Evolutionary conservation across 92 coral and sea anemone species (phyloP).

Genomic region (Epizoanthus ramosus): DNA sequence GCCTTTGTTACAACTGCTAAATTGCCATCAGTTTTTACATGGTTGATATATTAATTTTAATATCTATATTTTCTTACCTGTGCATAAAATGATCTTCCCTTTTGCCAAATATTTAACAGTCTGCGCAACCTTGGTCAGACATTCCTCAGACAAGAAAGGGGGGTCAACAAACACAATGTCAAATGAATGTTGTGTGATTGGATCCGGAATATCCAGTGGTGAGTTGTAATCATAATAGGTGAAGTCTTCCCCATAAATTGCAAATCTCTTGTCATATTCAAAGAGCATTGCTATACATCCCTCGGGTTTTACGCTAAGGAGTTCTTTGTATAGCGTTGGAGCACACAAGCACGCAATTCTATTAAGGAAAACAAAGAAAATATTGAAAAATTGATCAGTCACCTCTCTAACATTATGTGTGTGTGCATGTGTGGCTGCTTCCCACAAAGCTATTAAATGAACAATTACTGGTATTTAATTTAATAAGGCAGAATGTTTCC

Average conservation of each 20-base stretch:
- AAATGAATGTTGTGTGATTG: slow-evolving; percentile 53
- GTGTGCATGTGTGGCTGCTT: too few species aligned
- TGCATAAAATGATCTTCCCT: slow-evolving; percentile 71
- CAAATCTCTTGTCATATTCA: slow-evolving; percentile 76
- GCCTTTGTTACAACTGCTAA: too few species aligned
- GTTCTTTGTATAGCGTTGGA: slow-evolving; percentile 75
- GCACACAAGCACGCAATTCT: slow-evolving; percentile 82
- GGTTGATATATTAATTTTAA: too few species aligned
- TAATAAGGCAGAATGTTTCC: too few species aligned
- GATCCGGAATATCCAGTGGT: slow-evolving; percentile 58
- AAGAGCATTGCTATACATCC: slow-evolving; percentile 62
- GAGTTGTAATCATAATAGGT: slow-evolving; percentile 67
- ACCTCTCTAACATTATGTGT: too few species aligned
- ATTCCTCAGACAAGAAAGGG: slow-evolving; percentile 77
- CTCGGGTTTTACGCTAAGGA: slow-evolving; percentile 49
- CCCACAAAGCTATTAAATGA: too few species aligned
- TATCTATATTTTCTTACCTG: slow-evolving; percentile 48
- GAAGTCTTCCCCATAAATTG: slow-evolving; percentile 69
- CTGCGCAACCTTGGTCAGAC: slow-evolving; percentile 59
- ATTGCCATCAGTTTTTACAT: neutral
- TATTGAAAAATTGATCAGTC: too few species aligned
- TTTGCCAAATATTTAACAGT: slow-evolving; percentile 71
- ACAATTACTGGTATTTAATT: too few species aligned
- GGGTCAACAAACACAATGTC: slow-evolving; percentile 82
- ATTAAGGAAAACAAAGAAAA: neutral